Evolutionary conservation across 1,140 invertebrate species (phyloP).

Genomic region (Stegodyphus dumicola): DNA sequence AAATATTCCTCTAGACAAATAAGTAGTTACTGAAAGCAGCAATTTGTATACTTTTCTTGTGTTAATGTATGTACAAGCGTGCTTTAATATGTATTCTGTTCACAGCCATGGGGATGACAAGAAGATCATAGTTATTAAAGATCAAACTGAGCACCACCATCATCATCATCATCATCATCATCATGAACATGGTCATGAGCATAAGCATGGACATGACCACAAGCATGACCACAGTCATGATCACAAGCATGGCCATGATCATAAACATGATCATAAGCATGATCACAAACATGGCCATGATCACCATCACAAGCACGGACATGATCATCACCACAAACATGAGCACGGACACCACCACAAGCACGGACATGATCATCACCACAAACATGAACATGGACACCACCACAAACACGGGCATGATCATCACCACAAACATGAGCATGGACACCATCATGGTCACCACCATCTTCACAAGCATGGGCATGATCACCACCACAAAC

Average conservation of each 20-base stretch:
- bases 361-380: too few relatives aligned
- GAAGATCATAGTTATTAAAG: constrained; percentile 40
- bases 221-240: neutral
- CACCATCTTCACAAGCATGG: constrained; percentile 7
- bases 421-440: too few relatives aligned
- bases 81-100: neutral
- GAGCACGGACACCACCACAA: too few relatives aligned
- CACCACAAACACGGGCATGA: too few relatives aligned
- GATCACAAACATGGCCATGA: neutral
- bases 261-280: constrained; percentile 16
- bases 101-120: constrained; percentile 21
- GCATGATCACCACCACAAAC: too few relatives aligned
- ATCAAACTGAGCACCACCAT: constrained; percentile 40
- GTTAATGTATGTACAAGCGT: neutral
- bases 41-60: neutral
- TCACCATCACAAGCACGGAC: too few relatives aligned
- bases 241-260: constrained; percentile 23
- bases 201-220: neutral
- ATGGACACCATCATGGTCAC: neutral
- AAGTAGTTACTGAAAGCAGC: neutral
- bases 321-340: too few relatives aligned
- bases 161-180: constrained; percentile 47
- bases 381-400: too few relatives aligned
- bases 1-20: neutral
- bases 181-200: constrained; percentile 29